phyloP scores from a whole-genome alignment of 2,888 invertebrate species.

The Epirrita christyi region DNA sequence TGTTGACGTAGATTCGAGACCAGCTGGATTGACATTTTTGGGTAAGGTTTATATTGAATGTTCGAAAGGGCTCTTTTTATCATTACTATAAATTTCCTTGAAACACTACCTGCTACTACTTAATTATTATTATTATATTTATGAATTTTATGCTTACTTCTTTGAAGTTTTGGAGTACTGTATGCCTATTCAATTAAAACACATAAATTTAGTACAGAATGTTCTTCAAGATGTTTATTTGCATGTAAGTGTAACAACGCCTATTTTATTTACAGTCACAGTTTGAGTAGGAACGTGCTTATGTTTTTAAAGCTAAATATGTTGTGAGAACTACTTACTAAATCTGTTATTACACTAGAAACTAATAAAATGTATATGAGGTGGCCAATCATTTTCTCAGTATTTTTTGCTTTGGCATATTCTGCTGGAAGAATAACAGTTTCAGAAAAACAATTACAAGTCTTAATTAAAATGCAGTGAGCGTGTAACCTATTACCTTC shows the following conservation, averaged over 20 bases:
- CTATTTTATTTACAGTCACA: neutral
- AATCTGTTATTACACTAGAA: constrained; percentile 31
- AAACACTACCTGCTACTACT: too few species aligned
- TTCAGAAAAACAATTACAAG: constrained; percentile 49
- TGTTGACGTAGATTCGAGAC: too few species aligned
- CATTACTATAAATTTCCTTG: too few species aligned
- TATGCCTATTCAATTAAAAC: constrained; percentile 6
- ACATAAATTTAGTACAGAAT: neutral
- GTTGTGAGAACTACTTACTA: constrained; percentile 37
- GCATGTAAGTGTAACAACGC: too few species aligned
- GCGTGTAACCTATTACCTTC: constrained; percentile 52
- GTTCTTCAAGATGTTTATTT: neutral
- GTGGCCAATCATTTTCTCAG: constrained; percentile 36
- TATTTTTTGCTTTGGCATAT: constrained; percentile 11
- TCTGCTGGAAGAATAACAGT: constrained; percentile 42
- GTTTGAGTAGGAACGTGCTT: neutral
- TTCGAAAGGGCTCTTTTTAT: too few species aligned
- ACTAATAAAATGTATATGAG: constrained; percentile 29
- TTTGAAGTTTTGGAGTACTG: constrained; percentile 9
- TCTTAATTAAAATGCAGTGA: constrained; percentile 57
- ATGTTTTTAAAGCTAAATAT: neutral
- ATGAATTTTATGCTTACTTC: constrained; percentile 4
- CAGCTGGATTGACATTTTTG: too few species aligned
- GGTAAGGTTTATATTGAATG: too few species aligned
- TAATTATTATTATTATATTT: too few species aligned